These are phyloP conservation scores for Myiothlypis coronata DNA, from an alignment of 2,797 vertebrate genomes.

Conservation along the genomic window DNA sequence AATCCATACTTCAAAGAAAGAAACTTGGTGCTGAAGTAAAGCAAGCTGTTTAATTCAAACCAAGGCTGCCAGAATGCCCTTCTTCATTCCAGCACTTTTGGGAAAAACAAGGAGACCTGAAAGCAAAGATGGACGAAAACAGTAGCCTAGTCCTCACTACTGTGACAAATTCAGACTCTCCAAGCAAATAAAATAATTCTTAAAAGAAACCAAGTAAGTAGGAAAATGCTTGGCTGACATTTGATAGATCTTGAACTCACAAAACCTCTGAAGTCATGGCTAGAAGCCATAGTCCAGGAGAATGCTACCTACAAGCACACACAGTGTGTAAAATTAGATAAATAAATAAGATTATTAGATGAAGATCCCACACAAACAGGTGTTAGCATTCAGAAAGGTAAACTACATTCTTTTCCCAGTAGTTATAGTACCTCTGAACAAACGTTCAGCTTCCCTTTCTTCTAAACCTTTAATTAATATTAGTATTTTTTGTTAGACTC, in stretches of 20 bases:
- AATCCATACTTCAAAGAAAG: neutral
- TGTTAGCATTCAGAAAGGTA: neutral
- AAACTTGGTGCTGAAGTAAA: neutral
- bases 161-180: neutral
- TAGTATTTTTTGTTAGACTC: neutral
- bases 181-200: neutral
- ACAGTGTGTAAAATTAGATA: neutral
- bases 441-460: neutral
- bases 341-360: neutral
- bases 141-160: neutral
- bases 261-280: neutral
- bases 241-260: neutral
- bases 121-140: neutral
- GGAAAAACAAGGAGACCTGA: neutral
- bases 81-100: neutral
- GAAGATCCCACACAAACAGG: neutral
- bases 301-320: neutral
- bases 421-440: neutral
- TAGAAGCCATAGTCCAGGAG: neutral
- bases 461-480: neutral
- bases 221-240: neutral
- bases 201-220: neutral
- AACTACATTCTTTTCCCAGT: neutral
- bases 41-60: neutral
- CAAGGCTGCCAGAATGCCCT: neutral